Evolutionary conservation across 2,797 vertebrate genomes (phyloP), one percentile per base, ranked within the genome.

Genomic region (Tympanoctomys barrerae): DNA sequence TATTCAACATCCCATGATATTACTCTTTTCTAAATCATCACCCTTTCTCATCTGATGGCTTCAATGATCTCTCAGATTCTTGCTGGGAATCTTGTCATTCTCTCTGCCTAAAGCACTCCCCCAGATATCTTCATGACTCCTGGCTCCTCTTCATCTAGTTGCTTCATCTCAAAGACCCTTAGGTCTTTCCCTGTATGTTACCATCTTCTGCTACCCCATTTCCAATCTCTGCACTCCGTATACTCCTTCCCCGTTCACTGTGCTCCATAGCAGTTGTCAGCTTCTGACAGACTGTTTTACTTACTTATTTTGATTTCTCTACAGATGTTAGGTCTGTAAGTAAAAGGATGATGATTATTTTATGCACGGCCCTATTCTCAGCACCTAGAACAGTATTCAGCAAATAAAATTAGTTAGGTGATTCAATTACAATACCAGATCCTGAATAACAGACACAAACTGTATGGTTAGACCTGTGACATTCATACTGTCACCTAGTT

Each of bases 301-400:
- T 89, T 61, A 16, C 68, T 88, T 61, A 33, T 49, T 80, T 66
- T 82, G 66, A n/a, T 94, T 97, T 94, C 54, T 62, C 33, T 49
- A 22, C 73, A 61, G 11, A 70, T 83, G 83, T 75, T 92, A 62
- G 28, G 70, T 82, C 16, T 52, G 21, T 68, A 62, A 59, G 18
- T 64, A 59, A 96, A 91, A 33, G 42, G 31, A 81, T 91, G 83
- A 90, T 24, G 11, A 54, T 91, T 81, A 85, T 24, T 79, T 71
- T 95, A 79, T 46, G 92, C n/a, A 88, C 64, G 91, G 57, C 75
- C 73, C 0, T 79, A 85, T 93, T 93, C 24, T 66, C 57, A 78
- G 39, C 24, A 78, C 4, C 26, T 82, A 82, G 28, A 92, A 85
- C 62, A 86, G 87, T 85, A 31, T 42, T 89, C 83, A 33, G 57